These are phyloP conservation scores for Numenius arquata DNA, from an alignment of 2,113 vertebrate genomes.

Conservation along the genomic window DNA sequence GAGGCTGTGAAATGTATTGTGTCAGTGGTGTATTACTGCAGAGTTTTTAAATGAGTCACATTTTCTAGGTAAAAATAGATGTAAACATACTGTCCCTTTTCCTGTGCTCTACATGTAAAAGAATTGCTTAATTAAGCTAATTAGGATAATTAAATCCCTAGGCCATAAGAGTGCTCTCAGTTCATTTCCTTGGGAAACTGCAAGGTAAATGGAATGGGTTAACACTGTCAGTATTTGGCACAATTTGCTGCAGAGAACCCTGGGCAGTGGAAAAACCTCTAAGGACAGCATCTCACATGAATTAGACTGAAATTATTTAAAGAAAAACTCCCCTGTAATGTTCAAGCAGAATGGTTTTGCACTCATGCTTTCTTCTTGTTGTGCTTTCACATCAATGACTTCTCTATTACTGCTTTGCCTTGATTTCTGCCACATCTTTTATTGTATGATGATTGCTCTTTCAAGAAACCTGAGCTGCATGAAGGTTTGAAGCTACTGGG, in stretches of 20 bases:
- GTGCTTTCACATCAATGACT: not conserved
- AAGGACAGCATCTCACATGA: not conserved
- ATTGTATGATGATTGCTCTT: not conserved
- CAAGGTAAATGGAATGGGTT: not conserved
- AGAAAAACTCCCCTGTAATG: not conserved
- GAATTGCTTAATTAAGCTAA: slow-evolving; percentile 20
- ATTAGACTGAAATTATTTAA: not conserved
- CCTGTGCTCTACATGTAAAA: not conserved
- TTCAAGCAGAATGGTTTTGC: not conserved
- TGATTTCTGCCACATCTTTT: not conserved
- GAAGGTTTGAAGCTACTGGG: not conserved
- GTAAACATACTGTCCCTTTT: not conserved
- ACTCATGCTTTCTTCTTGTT: not conserved
- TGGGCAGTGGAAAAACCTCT: not conserved
- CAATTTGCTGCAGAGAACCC: not conserved
- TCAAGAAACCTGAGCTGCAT: not conserved
- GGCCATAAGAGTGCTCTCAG: not conserved
- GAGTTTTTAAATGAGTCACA: not conserved
- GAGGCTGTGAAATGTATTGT: not conserved
- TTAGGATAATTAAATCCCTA: slow-evolving; percentile 2
- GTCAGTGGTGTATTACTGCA: not conserved
- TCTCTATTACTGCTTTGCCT: not conserved
- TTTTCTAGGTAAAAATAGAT: slow-evolving; percentile 1
- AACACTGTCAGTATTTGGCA: not conserved
- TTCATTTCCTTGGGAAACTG: not conserved